These are phyloP conservation scores for Buathra laborator DNA, from an alignment of 2,888 invertebrate species.

Conservation along the genomic window DNA sequence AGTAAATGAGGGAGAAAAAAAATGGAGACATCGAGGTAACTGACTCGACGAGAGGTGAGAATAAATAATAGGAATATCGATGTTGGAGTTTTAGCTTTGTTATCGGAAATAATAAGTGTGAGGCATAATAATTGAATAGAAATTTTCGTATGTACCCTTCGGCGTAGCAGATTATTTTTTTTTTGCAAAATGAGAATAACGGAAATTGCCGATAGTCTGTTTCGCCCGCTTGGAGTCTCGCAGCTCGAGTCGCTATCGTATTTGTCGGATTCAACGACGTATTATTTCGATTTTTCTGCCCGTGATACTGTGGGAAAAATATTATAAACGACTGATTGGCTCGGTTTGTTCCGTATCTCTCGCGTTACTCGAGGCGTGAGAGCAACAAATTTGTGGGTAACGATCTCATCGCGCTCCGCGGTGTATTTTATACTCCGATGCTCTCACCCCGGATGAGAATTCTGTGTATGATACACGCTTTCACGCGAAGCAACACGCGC, in stretches of 20 bases:
- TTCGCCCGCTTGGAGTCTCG: no score
- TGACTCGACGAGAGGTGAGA: slow-evolving; percentile 3
- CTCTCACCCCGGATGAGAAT: not conserved
- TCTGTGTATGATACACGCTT: not conserved
- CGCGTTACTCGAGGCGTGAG: slow-evolving; percentile 39
- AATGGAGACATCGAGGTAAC: not conserved
- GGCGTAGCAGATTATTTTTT: no score
- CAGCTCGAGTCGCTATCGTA: not conserved
- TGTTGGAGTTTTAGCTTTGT: not conserved
- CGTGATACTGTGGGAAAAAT: not conserved
- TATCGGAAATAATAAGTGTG: not conserved
- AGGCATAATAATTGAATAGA: not conserved
- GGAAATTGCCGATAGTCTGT: no score
- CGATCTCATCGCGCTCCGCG: slow-evolving; percentile 39
- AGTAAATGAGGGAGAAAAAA: not conserved
- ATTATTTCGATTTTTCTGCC: not conserved
- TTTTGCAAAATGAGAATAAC: no score
- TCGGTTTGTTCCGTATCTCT: slow-evolving; percentile 3
- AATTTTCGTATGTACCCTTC: no score
- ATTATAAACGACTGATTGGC: not conserved
- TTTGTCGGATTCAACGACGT: not conserved
- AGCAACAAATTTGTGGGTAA: slow-evolving; percentile 31
- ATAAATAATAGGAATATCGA: slow-evolving; percentile 10
- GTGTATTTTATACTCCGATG: not conserved
- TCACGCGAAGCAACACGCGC: not conserved